Conservation (phyloP, 2,797 vertebrate species). For the Carduelis carduelis region DNA sequence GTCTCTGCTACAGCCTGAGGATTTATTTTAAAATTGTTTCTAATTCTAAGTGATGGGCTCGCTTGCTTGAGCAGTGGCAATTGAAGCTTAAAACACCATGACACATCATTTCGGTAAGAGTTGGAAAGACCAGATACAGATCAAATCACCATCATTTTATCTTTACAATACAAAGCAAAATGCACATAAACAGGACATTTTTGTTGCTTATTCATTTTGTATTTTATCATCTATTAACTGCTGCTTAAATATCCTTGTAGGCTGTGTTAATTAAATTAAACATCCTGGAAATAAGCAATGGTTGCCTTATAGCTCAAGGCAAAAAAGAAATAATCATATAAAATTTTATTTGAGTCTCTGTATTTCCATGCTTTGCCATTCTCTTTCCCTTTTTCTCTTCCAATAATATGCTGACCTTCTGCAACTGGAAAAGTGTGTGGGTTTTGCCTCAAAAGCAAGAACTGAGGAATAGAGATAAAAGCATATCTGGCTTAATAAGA, state of each 20-base stretch:
- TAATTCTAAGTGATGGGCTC: not conserved
- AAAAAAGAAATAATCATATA: not conserved
- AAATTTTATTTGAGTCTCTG: not conserved
- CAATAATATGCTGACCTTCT: not conserved
- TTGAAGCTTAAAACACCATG: not conserved
- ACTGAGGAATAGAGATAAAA: not conserved
- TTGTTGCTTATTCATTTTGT: not conserved
- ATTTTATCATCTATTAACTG: not conserved
- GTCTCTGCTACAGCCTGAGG: not conserved
- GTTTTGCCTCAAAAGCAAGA: not conserved
- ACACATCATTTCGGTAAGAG: not conserved
- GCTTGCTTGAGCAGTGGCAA: not conserved
- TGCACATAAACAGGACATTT: not conserved
- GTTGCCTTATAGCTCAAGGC: not conserved
- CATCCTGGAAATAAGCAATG: not conserved
- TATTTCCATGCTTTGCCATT: not conserved
- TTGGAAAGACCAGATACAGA: not conserved
- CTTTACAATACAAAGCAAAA: not conserved
- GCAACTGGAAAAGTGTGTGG: not conserved
- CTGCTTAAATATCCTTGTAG: not conserved
- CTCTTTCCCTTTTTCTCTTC: not conserved
- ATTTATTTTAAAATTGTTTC: not conserved
- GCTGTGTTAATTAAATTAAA: not conserved
- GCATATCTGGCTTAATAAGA: not conserved
- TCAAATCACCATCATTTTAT: not conserved